Base-by-base conservation (phyloP, 2,888 invertebrate genomes). In the Leucophenga montana region DNA sequence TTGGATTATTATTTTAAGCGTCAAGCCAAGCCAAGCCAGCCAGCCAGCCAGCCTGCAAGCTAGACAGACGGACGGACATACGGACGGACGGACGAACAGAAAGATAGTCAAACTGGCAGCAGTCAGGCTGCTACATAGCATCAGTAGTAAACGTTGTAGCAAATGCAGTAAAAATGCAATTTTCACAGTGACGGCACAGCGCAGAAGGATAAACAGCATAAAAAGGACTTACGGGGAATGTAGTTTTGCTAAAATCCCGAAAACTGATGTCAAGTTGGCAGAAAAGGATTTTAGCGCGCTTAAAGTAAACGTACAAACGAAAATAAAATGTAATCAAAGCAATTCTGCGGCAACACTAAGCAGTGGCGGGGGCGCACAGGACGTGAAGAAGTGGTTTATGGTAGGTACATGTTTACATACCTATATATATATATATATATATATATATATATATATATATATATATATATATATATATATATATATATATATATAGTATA, bases 191-290 rank as follows among this genome's bases (percentile, higher is more conserved):
- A 39, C 39, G 8, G 39, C 39, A 8, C 39, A 39, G 39, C 11
- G 22, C 11, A 3, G 18, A 54, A 8, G 20, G 54, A 18, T 18
- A 16, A 16, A 53, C 2, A 11, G 14, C 9, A 11, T 11, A 54
- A 54, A n/a, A 54, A 20, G 18, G 54, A 54, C 20, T 16, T 20
- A 18, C 54, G 11, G 54, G 18, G 22, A 39, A 39, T 39, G 39
- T 5, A 22, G 18, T 54, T 56, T 22, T 56, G 11, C 39, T 39
- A 39, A 39, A 39, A 39, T 39, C 39, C 39, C 39, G n/a, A 61
- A 61, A 39, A 61, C 61, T 61, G 61, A 33, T 61, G 61, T 61
- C 61, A 61, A 61, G 61, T 44, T 61, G 57, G 61, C 18, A n/a
- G 18, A n/a, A 57, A 22, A 14, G 44, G 11, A 61, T 61, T 61